Conservation (phyloP, 2,113 vertebrate species). For the Onychostoma macrolepis region DNA sequence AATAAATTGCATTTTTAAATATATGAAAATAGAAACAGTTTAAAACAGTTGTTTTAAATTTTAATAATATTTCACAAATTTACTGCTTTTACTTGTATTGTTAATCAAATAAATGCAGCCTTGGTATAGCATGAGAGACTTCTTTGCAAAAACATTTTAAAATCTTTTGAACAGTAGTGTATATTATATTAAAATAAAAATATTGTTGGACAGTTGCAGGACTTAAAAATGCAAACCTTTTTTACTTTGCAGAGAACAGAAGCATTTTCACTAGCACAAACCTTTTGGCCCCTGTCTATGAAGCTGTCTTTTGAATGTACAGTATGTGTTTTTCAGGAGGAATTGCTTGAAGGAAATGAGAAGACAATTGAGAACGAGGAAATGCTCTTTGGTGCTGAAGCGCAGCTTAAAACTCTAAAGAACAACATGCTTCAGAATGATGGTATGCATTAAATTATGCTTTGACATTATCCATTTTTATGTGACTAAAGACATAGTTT, state of each 20-base stretch:
- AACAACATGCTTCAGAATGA: slow-evolving; percentile 79
- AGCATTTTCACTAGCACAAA: not conserved
- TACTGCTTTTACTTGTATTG: too few relatives aligned
- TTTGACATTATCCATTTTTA: not conserved
- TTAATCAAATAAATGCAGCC: too few relatives aligned
- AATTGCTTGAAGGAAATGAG: slow-evolving; percentile 51
- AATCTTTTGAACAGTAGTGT: too few relatives aligned
- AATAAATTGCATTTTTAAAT: not conserved
- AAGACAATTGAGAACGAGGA: slow-evolving; percentile 64
- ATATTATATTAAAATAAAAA: too few relatives aligned
- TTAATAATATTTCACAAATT: too few relatives aligned
- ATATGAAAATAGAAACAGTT: not conserved
- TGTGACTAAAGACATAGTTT: not conserved
- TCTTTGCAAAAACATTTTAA: too few relatives aligned
- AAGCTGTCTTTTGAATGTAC: slow-evolving; percentile 4
- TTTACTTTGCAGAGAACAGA: not conserved
- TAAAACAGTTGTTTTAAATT: too few relatives aligned
- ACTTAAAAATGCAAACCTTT: too few relatives aligned
- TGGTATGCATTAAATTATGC: slow-evolving; percentile 62
- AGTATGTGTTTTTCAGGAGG: slow-evolving; percentile 59
- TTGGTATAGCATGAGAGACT: too few relatives aligned
- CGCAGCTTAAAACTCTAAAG: slow-evolving; percentile 76
- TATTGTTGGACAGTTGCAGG: too few relatives aligned
- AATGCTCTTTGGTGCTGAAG: slow-evolving; percentile 62
- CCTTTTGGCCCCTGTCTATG: not conserved